Evolutionary conservation across 2,797 vertebrate species (phyloP).

Genomic region (Lagorchestes hirsutus): DNA sequence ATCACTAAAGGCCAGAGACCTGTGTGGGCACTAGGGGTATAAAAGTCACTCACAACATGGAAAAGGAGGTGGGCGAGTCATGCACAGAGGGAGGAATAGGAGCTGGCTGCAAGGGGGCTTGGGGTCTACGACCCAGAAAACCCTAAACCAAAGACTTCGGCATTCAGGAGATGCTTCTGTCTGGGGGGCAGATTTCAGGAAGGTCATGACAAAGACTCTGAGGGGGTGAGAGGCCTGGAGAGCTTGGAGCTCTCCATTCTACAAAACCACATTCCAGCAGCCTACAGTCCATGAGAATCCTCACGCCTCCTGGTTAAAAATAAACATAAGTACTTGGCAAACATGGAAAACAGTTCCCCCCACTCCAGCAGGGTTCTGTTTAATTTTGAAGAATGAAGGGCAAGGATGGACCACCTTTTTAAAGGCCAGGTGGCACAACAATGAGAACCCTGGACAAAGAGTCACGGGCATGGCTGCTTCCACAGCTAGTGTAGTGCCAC

Average conservation of each 20-base stretch:
- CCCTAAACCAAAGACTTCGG: no score
- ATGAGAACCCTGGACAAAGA: not conserved
- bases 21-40: no score
- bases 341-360: not conserved
- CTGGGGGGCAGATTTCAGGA: not conserved
- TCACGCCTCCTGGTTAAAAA: not conserved
- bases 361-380: not conserved
- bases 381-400: not conserved
- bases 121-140: not conserved
- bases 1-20: no score
- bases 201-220: not conserved
- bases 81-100: not conserved
- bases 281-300: not conserved
- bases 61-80: not conserved
- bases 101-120: not conserved
- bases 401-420: slow-evolving; percentile 16
- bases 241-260: no score
- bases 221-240: not conserved
- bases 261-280: not conserved
- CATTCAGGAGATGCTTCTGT: not conserved
- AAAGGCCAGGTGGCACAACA: not conserved
- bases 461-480: not conserved
- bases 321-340: not conserved
- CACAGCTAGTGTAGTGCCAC: not conserved
- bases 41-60: not conserved